phyloP scores from a whole-genome alignment of 1,140 invertebrate genomes.

The Propsilocerus akamusi region DNA sequence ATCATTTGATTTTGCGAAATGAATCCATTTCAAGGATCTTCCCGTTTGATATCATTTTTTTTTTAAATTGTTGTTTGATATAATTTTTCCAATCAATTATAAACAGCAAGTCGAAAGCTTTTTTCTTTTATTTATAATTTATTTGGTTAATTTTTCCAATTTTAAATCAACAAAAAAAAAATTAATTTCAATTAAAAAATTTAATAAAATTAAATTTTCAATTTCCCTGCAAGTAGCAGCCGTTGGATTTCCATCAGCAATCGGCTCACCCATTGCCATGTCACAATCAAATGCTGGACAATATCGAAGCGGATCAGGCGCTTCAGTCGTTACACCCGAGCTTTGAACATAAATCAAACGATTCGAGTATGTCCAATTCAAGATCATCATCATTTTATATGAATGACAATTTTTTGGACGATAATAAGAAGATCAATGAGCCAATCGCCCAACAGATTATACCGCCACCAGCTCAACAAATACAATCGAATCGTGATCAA shows the following conservation, averaged over 20 bases:
- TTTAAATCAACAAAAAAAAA: no score
- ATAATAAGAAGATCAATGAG: background rate
- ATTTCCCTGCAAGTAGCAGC: background rate
- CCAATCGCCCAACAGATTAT: background rate
- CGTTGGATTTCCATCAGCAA: constrained; percentile 3
- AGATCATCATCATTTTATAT: background rate
- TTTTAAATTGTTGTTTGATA: no score
- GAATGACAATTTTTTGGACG: background rate
- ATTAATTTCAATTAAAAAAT: background rate
- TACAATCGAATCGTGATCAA: no score
- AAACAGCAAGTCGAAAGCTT: no score
- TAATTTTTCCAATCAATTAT: no score
- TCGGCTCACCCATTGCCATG: background rate
- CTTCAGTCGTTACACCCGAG: background rate
- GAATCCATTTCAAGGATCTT: no score
- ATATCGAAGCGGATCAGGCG: background rate
- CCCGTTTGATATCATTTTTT: no score
- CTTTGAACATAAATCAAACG: background rate
- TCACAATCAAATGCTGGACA: background rate
- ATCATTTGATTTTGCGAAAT: no score
- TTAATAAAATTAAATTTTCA: no score
- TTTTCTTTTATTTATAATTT: no score
- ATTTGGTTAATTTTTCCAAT: no score
- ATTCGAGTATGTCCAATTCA: background rate
- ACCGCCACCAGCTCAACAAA: no score